Base-by-base conservation (phyloP, 2,113 vertebrate genomes). In the Nicator chloris region DNA sequence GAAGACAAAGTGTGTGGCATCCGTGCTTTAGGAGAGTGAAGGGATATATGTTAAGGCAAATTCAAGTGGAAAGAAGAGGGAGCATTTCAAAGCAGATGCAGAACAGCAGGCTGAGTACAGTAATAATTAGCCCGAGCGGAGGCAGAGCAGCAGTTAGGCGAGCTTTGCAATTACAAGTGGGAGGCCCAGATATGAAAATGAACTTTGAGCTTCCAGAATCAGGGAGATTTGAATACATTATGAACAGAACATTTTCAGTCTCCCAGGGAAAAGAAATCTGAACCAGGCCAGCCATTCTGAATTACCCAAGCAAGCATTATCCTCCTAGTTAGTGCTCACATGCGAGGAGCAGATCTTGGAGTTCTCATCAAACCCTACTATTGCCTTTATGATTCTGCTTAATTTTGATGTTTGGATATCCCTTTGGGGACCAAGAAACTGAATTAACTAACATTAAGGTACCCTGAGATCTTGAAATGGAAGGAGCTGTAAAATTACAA, bases 181-280 rank as follows among this genome's bases (percentile, higher is more conserved):
- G 95, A 97, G 90, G 90, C 95, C 90, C 76, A 88, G 88, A 96
- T 94, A 95, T 92, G 88, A 96, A 97, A 97, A 96, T 96, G 93
- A 94, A 95, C 91, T 88, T 86, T 93, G 85, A 95, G 92, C 82
- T 92, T 88, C 88, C 53, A 88, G 93, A 95, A 96, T 94, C 80
- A 39, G 86, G 53, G 92, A 95, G 82, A 92, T 95, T 95, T 86
- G 60, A 90, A 94, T 88, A 76, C 76, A 93, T 97, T 94, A 95
- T 82, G 95, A 95, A 76, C 72, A 86, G 90, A 96, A 85, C 64
- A 75, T 64, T 93, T 94, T 88, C 53, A 84, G 56, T 76, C 93
- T 94, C 92, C 21, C 1, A 4, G 65, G 85, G 61, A 75, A 86
- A 82, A 94, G 79, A 90, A 88, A 92, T 85, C 76, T 86, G 88